Evolutionary conservation across 2,888 invertebrate genomes (phyloP).

Genomic region (Dinocampus coccinellae): DNA sequence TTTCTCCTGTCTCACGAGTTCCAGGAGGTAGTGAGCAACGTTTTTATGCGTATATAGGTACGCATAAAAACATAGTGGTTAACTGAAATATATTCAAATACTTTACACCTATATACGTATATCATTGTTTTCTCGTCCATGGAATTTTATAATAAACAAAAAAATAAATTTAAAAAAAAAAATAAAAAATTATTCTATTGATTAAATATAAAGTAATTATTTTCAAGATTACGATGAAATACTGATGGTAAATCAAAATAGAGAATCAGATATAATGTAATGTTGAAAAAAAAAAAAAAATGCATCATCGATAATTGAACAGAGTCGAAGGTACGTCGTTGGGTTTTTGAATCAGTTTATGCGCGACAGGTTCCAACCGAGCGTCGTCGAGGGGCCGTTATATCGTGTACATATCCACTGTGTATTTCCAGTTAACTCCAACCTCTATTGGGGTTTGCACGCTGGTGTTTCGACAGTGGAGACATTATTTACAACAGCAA

Average conservation of each 20-base stretch:
- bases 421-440: constrained; percentile 32
- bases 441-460: constrained; percentile 19
- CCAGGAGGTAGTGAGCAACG: constrained; percentile 9
- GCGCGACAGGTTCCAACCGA: constrained; percentile 62
- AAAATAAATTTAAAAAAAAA: too few relatives aligned
- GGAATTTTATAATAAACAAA: too few relatives aligned
- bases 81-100: constrained; percentile 38
- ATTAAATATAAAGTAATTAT: too few relatives aligned
- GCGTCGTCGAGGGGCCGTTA: neutral
- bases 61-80: too few relatives aligned
- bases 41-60: too few relatives aligned
- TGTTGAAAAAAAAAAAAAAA: constrained; percentile 48
- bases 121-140: too few relatives aligned
- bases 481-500: constrained; percentile 66
- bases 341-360: constrained; percentile 62
- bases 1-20: constrained; percentile 12
- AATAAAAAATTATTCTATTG: too few relatives aligned
- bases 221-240: too few relatives aligned
- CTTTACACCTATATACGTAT: constrained; percentile 35
- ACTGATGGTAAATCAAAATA: neutral
- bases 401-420: neutral
- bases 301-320: constrained; percentile 52
- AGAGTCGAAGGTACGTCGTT: constrained; percentile 55
- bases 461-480: constrained; percentile 44
- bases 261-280: constrained; percentile 32